Conservation (phyloP, 2,113 vertebrate genomes). For the Siniperca chuatsi region DNA sequence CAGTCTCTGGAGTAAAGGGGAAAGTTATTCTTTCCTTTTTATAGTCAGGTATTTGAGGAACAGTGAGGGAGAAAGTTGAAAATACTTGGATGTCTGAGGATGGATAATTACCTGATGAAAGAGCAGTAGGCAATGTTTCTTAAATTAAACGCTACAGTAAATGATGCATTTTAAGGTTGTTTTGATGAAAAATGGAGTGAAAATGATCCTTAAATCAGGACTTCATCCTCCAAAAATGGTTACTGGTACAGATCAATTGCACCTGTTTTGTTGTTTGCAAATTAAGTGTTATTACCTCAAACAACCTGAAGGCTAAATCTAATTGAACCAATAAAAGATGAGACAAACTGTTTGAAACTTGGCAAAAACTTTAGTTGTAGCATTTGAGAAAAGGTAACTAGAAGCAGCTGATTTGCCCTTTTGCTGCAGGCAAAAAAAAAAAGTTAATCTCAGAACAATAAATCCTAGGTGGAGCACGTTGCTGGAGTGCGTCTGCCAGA, state of each 20-base stretch:
- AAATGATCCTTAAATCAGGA: neutral
- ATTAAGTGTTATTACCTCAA: slow-evolving; percentile 3
- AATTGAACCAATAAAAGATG: neutral
- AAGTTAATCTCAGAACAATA: neutral
- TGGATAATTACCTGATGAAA: neutral
- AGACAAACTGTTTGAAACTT: neutral
- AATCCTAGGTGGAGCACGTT: neutral
- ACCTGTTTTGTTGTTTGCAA: slow-evolving; percentile 1
- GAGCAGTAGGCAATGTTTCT: neutral
- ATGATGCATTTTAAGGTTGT: neutral
- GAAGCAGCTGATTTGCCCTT: neutral
- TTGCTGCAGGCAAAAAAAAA: neutral
- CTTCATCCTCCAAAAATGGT: neutral
- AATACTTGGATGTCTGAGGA: neutral
- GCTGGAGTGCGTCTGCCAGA: neutral
- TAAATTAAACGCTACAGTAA: neutral
- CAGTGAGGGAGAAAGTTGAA: neutral
- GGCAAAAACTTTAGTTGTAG: neutral
- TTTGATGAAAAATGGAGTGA: neutral
- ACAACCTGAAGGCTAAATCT: slow-evolving; percentile 2
- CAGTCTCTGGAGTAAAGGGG: neutral
- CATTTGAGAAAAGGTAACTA: neutral
- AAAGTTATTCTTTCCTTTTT: neutral
- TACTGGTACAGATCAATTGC: neutral
- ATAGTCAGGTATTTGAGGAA: accelerated